Evolutionary conservation across 2,888 invertebrate species (phyloP).

Genomic region (Ochropleura plecta): DNA sequence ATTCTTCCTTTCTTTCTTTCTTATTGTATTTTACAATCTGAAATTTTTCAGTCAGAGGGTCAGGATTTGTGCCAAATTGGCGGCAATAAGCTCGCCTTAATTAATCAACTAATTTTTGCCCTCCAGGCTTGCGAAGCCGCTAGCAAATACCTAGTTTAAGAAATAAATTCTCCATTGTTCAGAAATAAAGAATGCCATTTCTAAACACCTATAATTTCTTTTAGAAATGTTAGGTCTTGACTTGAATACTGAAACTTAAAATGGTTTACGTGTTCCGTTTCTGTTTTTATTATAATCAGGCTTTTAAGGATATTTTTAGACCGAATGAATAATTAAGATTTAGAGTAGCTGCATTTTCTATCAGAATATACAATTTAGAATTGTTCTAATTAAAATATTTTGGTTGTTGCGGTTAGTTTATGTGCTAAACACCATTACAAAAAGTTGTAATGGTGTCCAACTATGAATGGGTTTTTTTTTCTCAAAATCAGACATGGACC

Average conservation of each 20-base stretch:
- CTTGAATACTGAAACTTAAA: constrained; percentile 42
- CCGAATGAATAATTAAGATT: constrained; percentile 21
- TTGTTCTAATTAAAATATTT: not conserved
- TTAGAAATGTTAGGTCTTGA: constrained; percentile 13
- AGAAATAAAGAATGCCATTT: constrained; percentile 7
- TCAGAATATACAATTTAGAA: not conserved
- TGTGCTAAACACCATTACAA: not conserved
- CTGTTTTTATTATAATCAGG: constrained; percentile 14
- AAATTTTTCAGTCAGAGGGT: too few relatives aligned
- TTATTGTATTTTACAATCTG: too few relatives aligned
- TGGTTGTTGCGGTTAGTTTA: not conserved
- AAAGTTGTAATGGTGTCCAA: not conserved
- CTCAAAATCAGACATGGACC: not conserved
- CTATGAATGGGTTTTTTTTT: not conserved
- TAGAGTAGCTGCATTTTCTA: not conserved
- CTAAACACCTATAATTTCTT: not conserved
- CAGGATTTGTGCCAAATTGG: too few relatives aligned
- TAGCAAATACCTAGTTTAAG: not conserved
- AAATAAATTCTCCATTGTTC: not conserved
- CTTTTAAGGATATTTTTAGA: not conserved
- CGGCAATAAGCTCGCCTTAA: too few relatives aligned
- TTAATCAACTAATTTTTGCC: too few relatives aligned
- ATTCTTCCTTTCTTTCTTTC: too few relatives aligned
- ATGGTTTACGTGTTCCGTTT: constrained; percentile 29
- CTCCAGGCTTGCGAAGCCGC: not conserved